phyloP scores from a whole-genome alignment of 1,140 invertebrate genomes.

The Procambarus clarkii region DNA sequence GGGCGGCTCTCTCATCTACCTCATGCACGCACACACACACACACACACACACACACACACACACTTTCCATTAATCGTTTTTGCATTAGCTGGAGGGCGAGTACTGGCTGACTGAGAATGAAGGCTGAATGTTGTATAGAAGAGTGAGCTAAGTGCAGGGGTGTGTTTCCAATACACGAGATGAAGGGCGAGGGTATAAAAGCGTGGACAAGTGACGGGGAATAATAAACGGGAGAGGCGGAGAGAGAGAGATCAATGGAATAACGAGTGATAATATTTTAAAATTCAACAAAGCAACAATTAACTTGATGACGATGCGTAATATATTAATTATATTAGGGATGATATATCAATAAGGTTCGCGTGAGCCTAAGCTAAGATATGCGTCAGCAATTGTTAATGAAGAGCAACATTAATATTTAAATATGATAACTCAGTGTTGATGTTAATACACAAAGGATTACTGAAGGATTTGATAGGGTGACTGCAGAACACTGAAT shows the following conservation, averaged over 20 bases:
- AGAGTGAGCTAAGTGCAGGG: background rate
- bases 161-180: background rate
- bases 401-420: no score
- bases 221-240: background rate
- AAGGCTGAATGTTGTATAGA: background rate
- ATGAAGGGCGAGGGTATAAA: background rate
- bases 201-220: background rate
- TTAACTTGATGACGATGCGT: no score
- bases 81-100: background rate
- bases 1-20: background rate
- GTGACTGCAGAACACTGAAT: no score
- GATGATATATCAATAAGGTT: no score
- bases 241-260: background rate
- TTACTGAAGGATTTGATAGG: no score
- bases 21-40: conserved; percentile 24
- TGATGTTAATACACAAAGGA: no score
- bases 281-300: no score
- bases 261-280: no score
- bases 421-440: no score
- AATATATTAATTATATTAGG: no score
- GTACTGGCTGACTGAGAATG: background rate
- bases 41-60: conserved; percentile 29
- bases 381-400: no score
- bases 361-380: no score
- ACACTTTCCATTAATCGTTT: background rate